Evolutionary conservation across 1,140 invertebrate genomes (phyloP).

Genomic region (Euwallacea fornicatus): DNA sequence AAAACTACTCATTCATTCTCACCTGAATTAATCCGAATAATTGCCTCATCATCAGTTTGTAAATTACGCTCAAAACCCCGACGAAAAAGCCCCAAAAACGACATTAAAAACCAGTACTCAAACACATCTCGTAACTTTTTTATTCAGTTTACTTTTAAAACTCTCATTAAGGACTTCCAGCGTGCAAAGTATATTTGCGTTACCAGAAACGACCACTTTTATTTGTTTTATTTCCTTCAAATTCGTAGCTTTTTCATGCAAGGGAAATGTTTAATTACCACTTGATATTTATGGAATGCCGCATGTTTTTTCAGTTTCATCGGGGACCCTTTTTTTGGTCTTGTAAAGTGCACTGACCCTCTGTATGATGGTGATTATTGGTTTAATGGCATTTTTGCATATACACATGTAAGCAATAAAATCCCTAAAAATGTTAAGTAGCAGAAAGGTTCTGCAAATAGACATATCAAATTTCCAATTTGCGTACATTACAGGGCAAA

Average conservation of each 20-base stretch:
- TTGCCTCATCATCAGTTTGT: too few relatives aligned
- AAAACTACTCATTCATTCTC: too few relatives aligned
- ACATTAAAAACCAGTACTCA: neutral
- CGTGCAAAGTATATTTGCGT: slow-evolving; percentile 14
- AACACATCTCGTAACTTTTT: neutral
- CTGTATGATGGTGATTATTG: too few relatives aligned
- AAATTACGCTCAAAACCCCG: too few relatives aligned
- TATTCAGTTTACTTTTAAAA: slow-evolving; percentile 17
- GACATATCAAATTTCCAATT: neutral
- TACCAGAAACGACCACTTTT: neutral
- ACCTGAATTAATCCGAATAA: too few relatives aligned
- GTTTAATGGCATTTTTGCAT: too few relatives aligned
- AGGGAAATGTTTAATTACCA: slow-evolving; percentile 17
- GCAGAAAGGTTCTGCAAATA: neutral
- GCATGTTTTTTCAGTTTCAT: neutral
- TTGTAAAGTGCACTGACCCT: too few relatives aligned
- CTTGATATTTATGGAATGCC: slow-evolving; percentile 18
- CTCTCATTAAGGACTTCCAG: slow-evolving; percentile 9
- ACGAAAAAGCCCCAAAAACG: too few relatives aligned
- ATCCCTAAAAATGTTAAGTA: too few relatives aligned
- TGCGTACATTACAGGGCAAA: neutral
- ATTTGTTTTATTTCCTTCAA: slow-evolving; percentile 18
- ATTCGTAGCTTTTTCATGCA: slow-evolving; percentile 11
- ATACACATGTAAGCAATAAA: too few relatives aligned
- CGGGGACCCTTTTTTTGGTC: too few relatives aligned